Conservation (phyloP, 2,888 invertebrate species). For the Cosmia trapezina region DNA sequence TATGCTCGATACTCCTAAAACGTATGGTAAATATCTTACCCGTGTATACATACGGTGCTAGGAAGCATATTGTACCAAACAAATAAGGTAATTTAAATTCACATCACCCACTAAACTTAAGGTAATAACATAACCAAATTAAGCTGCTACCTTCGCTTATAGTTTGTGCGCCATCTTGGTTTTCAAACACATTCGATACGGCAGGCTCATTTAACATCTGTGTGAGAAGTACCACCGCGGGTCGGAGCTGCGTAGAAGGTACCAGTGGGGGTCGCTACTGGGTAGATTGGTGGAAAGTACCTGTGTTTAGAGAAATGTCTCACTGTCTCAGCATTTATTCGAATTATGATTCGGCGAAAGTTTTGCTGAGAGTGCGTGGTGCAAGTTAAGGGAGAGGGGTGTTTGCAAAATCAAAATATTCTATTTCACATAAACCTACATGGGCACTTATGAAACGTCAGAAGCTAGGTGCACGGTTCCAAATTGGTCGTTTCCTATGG, state of each 20-base stretch:
- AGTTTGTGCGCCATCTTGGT: conserved; percentile 58
- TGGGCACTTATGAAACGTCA: no score
- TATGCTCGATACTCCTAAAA: conserved; percentile 5
- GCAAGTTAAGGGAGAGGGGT: conserved; percentile 6
- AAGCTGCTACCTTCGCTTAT: conserved; percentile 47
- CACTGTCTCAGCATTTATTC: conserved; percentile 68
- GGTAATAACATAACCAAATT: conserved; percentile 58
- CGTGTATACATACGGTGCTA: conserved; percentile 14
- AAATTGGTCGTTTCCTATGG: no score
- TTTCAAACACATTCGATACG: conserved; percentile 57
- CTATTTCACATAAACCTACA: no score
- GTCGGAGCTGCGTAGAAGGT: conserved; percentile 14
- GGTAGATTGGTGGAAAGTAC: conserved; percentile 40
- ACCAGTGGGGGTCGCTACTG: conserved; percentile 6
- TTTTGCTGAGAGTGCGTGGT: conserved; percentile 57
- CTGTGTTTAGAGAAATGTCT: conserved; percentile 68
- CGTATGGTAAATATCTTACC: conserved; percentile 12
- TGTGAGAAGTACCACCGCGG: conserved; percentile 18
- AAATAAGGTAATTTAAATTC: conserved; percentile 55
- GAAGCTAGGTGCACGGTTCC: no score
- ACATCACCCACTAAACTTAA: conserved; percentile 52
- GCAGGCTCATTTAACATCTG: conserved; percentile 32
- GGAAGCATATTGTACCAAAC: conserved; percentile 40
- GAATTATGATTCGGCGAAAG: conserved; percentile 74
- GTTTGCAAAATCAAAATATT: no score